phyloP scores from a whole-genome alignment of 2,113 vertebrate species.

The Numenius arquata region DNA sequence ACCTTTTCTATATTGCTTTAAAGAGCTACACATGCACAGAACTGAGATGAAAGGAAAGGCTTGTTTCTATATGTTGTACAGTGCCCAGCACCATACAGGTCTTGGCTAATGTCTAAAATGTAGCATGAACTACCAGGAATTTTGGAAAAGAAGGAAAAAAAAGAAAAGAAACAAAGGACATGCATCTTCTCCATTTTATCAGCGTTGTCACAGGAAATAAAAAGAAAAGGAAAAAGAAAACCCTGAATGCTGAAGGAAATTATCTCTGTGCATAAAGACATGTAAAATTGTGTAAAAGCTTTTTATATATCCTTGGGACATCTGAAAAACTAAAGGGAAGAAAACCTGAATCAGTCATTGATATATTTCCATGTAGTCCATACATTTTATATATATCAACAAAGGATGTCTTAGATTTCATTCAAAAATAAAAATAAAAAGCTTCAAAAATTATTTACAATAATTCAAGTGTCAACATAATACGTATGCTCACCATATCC shows the following conservation, averaged over 20 bases:
- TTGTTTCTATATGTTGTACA: neutral
- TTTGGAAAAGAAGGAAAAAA: neutral
- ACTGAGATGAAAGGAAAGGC: neutral
- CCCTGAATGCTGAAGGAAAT: neutral
- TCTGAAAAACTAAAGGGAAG: no score
- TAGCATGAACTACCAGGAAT: accelerated
- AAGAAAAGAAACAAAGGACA: no score
- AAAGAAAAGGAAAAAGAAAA: neutral
- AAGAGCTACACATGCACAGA: neutral
- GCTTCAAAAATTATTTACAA: no score
- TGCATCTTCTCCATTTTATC: accelerated
- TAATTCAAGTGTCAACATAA: neutral
- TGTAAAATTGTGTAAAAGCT: neutral
- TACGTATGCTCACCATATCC: neutral
- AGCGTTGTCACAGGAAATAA: neutral
- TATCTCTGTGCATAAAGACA: neutral
- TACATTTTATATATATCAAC: neutral
- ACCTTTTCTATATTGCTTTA: neutral
- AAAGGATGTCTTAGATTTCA: neutral
- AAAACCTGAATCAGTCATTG: neutral
- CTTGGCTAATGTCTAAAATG: neutral
- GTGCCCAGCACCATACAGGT: neutral
- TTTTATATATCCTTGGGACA: neutral
- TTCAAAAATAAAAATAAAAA: neutral
- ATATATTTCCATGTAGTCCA: neutral